These are phyloP conservation scores for Amphipoea oculea DNA, from an alignment of 2,888 invertebrate genomes.

Conservation along the genomic window DNA sequence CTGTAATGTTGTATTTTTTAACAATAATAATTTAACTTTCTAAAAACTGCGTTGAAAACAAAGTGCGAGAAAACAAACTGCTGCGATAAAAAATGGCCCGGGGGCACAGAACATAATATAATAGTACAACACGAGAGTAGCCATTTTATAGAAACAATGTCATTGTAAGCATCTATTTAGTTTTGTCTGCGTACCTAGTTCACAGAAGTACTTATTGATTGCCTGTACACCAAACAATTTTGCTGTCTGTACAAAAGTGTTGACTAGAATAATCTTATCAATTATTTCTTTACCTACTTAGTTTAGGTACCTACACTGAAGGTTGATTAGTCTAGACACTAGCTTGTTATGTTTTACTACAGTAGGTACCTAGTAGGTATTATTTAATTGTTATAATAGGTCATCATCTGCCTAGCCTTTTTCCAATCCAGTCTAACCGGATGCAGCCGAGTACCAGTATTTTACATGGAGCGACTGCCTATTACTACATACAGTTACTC, in stretches of 20 bases:
- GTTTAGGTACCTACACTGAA: slow-evolving; percentile 2
- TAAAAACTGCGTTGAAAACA: too few species aligned
- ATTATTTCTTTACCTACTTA: slow-evolving; percentile 34
- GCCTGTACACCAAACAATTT: slow-evolving; percentile 2
- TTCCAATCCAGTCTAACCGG: too few species aligned
- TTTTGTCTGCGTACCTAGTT: not conserved
- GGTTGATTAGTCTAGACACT: slow-evolving; percentile 9
- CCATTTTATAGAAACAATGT: not conserved
- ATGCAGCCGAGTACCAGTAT: too few species aligned
- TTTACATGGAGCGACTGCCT: too few species aligned
- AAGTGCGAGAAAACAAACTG: too few species aligned
- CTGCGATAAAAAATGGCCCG: not conserved
- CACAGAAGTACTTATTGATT: not conserved
- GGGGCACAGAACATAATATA: too few species aligned
- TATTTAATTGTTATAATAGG: not conserved
- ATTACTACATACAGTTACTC: too few species aligned
- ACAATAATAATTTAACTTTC: too few species aligned
- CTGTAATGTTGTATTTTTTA: too few species aligned
- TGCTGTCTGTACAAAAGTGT: slow-evolving; percentile 15
- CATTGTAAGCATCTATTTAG: not conserved
- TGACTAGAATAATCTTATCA: slow-evolving; percentile 36
- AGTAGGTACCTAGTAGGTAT: not conserved
- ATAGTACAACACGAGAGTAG: not conserved
- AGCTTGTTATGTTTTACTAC: not conserved
- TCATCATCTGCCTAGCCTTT: too few species aligned